Evolutionary conservation across 64 coral and sea anemone species (phyloP).

Genomic region (Dendrophyllia cribrosa): DNA sequence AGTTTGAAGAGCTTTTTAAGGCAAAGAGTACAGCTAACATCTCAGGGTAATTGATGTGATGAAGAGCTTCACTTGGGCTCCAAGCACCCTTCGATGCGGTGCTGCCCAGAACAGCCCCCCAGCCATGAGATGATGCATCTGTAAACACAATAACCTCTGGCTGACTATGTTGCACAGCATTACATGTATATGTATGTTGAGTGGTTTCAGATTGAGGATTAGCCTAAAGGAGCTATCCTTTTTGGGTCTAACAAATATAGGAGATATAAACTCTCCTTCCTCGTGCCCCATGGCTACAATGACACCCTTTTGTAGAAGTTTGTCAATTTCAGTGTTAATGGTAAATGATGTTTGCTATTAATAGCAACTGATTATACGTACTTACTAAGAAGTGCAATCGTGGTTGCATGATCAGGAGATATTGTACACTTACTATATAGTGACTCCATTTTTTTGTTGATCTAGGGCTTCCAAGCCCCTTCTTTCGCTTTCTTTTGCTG

Average conservation of each 20-base stretch:
- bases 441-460: too few species aligned
- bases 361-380: too few species aligned
- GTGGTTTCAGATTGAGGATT: constrained; percentile 44
- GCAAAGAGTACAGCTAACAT: constrained; percentile 50
- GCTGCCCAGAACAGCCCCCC: background rate
- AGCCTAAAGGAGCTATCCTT: constrained; percentile 50
- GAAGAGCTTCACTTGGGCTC: background rate
- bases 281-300: constrained; percentile 28
- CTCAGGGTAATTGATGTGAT: constrained; percentile 64
- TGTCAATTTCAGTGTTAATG: constrained; percentile 10
- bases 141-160: constrained; percentile 36
- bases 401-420: too few species aligned
- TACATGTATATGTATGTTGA: constrained; percentile 26
- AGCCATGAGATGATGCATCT: constrained; percentile 26
- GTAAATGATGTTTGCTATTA: too few species aligned
- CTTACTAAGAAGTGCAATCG: too few species aligned
- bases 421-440: too few species aligned
- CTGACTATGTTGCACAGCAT: constrained; percentile 22
- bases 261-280: constrained; percentile 40
- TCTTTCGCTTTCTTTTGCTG: too few species aligned
- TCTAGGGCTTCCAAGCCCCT: too few species aligned
- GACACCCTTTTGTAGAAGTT: constrained; percentile 39
- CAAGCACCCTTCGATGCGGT: constrained; percentile 14
- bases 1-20: constrained; percentile 21
- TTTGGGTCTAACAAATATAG: constrained; percentile 30